A percentile compares a stretch with the other conserved stretches of the same genome.
Conservation (phyloP, 2,888 invertebrate genomes). For the Hirtodrosophila duncani region DNA sequence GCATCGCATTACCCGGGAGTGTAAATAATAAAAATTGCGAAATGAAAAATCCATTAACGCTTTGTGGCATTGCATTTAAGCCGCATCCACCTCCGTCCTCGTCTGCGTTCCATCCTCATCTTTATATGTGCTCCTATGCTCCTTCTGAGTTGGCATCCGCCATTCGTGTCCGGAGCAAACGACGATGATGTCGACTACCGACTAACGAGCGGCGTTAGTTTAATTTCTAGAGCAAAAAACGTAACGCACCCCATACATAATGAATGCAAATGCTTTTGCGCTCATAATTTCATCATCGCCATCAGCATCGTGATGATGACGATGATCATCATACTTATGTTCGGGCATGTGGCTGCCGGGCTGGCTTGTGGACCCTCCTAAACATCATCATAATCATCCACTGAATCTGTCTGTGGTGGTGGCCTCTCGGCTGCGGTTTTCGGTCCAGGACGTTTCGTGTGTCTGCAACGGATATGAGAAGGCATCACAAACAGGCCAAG, state of each 20-base stretch:
- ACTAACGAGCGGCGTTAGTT: conserved; percentile 71
- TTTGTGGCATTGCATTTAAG: conserved; percentile 73
- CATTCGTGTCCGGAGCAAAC: conserved; percentile 13
- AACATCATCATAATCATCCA: not conserved
- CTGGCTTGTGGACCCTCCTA: too few species aligned
- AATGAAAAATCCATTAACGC: conserved; percentile 66
- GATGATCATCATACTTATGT: conserved; percentile 12
- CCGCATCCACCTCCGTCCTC: conserved; percentile 31
- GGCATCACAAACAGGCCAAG: conserved; percentile 67
- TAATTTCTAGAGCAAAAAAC: conserved; percentile 60
- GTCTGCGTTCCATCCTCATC: too few species aligned
- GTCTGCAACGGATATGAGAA: conserved; percentile 69
- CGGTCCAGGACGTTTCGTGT: conserved; percentile 67
- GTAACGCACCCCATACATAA: conserved; percentile 52
- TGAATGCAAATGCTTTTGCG: conserved; percentile 73
- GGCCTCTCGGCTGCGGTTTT: conserved; percentile 57
- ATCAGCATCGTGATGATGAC: conserved; percentile 10
- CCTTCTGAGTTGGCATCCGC: too few species aligned
- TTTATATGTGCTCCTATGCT: too few species aligned
- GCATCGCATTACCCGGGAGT: conserved; percentile 56
- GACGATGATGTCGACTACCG: conserved; percentile 1
- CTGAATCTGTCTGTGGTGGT: conserved; percentile 32
- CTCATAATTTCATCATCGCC: conserved; percentile 69
- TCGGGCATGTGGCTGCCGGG: not conserved
- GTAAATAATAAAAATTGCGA: conserved; percentile 69